Conservation (phyloP, 2,888 invertebrate genomes). For the Axea sp. region DNA sequence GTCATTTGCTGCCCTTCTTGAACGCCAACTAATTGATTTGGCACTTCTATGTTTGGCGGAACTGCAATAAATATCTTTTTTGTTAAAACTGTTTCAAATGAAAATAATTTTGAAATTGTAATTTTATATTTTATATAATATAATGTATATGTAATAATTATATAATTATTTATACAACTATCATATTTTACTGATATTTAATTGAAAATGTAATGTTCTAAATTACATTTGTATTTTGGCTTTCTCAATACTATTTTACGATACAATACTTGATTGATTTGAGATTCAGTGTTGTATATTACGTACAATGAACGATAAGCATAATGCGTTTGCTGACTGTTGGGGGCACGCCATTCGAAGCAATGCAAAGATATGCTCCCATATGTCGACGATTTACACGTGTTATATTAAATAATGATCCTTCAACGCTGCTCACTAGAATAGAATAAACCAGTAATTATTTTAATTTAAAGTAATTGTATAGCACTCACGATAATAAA, state of each 20-base stretch:
- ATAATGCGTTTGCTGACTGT: constrained; percentile 93
- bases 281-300: constrained; percentile 65
- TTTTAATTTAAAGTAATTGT: no score
- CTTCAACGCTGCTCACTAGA: constrained; percentile 83
- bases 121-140: no score
- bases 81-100: no score
- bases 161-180: no score
- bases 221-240: no score
- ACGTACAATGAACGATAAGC: constrained; percentile 92
- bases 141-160: no score
- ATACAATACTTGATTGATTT: constrained; percentile 31
- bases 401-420: constrained; percentile 84
- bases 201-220: no score
- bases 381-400: constrained; percentile 87
- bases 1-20: constrained; percentile 87
- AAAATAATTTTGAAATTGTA: no score
- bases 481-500: no score
- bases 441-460: constrained; percentile 60
- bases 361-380: constrained; percentile 89
- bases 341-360: constrained; percentile 91
- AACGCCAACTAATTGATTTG: constrained; percentile 91
- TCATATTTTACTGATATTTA: no score
- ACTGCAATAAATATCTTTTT: no score
- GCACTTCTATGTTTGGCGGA: constrained; percentile 91
- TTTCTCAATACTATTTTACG: no score